Conservation (phyloP, 2,888 invertebrate genomes). For the Didymodactylos carnosus region DNA sequence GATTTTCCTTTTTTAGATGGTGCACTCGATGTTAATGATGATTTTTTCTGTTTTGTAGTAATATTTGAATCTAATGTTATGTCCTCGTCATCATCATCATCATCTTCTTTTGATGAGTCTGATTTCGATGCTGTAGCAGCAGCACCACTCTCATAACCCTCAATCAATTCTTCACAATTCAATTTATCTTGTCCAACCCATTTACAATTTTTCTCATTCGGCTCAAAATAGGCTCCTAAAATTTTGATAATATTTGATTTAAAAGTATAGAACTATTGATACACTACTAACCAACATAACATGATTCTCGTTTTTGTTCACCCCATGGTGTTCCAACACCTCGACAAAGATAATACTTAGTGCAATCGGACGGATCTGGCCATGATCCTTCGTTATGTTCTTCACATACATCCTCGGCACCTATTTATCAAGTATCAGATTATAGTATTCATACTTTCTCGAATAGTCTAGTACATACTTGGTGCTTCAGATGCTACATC, state of each 20-base stretch:
- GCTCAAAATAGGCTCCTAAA: conserved; percentile 11
- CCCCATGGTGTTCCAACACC: conserved; percentile 11
- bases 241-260: no score
- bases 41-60: neutral
- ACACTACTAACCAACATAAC: conserved; percentile 3
- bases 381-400: conserved; percentile 13
- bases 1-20: neutral
- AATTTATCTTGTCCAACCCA: conserved; percentile 9
- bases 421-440: neutral
- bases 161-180: neutral
- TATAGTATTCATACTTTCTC: neutral
- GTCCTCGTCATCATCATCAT: neutral
- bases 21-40: neutral
- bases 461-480: neutral
- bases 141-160: neutral
- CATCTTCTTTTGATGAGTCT: neutral
- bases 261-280: no score
- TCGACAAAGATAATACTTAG: conserved; percentile 10
- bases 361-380: conserved; percentile 12
- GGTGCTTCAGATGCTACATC: neutral
- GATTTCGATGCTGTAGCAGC: neutral
- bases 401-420: conserved; percentile 9
- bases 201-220: conserved; percentile 7
- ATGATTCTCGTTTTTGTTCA: conserved; percentile 10
- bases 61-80: neutral